Conservation (phyloP, 2,113 vertebrate species). For the Anarrhichthys ocellatus region DNA sequence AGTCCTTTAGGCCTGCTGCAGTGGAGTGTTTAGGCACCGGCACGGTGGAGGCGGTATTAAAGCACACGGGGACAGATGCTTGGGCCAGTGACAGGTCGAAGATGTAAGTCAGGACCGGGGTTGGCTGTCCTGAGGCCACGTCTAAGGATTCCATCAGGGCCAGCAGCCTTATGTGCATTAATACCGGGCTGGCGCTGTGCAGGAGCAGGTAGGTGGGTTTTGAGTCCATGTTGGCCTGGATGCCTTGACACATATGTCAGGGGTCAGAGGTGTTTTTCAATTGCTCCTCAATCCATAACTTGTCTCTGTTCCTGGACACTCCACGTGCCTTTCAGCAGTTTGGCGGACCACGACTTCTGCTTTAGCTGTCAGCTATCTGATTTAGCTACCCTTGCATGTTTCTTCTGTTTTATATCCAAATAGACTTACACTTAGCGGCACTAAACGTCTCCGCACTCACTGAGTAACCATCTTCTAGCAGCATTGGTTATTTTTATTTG, state of each 20-base stretch:
- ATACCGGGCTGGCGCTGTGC: background rate
- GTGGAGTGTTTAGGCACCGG: background rate
- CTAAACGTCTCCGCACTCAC: background rate
- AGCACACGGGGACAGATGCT: background rate
- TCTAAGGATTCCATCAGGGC: background rate
- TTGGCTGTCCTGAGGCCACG: background rate
- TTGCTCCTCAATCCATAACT: background rate
- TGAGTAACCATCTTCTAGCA: background rate
- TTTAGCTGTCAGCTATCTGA: background rate
- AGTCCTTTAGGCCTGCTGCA: background rate
- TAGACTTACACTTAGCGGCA: background rate
- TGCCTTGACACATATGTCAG: background rate
- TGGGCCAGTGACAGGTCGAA: slow-evolving; percentile 5
- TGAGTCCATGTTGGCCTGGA: background rate
- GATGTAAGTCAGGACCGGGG: background rate
- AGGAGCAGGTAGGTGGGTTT: background rate
- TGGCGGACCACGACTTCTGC: background rate
- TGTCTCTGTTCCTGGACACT: background rate
- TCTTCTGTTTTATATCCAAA: background rate
- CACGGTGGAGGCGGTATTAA: background rate
- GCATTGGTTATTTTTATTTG: slow-evolving; percentile 10
- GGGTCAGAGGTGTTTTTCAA: background rate
- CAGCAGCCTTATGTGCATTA: slow-evolving; percentile 14
- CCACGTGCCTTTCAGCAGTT: background rate
- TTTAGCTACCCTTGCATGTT: background rate